Percentiles rank a stretch among this genome's conserved stretches.
phyloP scores from a whole-genome alignment of 2,797 vertebrate genomes.

The Emydoidea blandingii region DNA sequence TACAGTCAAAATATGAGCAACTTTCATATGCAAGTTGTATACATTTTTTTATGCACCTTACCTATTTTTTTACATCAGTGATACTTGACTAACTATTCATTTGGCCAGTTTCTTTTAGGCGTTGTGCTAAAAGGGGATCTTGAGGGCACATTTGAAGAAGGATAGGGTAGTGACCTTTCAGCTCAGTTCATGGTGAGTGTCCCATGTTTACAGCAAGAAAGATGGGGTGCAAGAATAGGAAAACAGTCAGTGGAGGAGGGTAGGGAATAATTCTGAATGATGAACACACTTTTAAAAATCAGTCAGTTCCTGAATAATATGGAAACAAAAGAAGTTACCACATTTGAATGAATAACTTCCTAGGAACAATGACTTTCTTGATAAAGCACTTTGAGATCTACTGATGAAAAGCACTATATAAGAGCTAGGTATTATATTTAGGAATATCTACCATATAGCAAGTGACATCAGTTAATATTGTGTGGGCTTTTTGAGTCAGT shows the following conservation, averaged over 20 bases:
- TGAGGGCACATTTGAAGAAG: not conserved
- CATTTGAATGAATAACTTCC: not conserved
- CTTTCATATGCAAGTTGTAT: not conserved
- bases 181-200: not conserved
- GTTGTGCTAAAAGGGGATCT: not conserved
- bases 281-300: not conserved
- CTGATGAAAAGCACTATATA: not conserved
- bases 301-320: not conserved
- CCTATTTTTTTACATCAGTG: no score
- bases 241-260: not conserved
- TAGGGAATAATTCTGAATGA: not conserved
- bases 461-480: not conserved
- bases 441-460: rapidly evolving
- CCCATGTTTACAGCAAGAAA: not conserved
- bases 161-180: not conserved
- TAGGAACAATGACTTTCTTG: not conserved
- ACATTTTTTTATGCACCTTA: not conserved
- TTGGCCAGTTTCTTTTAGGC: not conserved
- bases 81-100: not conserved
- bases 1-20: not conserved
- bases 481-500: not conserved
- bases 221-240: not conserved
- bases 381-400: not conserved
- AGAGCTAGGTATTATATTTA: not conserved
- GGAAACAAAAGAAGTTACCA: not conserved